These are phyloP conservation scores for Hippocampus mohnikei DNA, from an alignment of 2,113 vertebrate genomes.

Conservation along the genomic window DNA sequence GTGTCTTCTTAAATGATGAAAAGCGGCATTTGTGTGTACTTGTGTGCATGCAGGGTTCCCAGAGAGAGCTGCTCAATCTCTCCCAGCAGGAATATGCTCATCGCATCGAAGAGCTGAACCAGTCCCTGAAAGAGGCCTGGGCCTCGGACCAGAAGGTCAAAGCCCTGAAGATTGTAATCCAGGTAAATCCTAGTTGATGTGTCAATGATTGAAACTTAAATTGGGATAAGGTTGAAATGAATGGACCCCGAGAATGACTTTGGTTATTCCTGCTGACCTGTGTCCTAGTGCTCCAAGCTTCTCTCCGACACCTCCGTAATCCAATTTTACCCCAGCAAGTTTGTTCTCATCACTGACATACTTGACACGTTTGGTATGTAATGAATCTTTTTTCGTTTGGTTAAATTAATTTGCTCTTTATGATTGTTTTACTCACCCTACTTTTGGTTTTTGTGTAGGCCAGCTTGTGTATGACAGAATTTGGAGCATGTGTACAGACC, in stretches of 20 bases:
- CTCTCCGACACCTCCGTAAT: slow-evolving; percentile 95
- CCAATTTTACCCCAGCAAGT: slow-evolving; percentile 99
- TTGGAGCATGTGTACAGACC: slow-evolving; percentile 87
- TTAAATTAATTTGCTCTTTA: background rate
- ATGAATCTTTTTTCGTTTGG: background rate
- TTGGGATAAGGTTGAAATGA: too few species aligned
- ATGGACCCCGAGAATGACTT: background rate
- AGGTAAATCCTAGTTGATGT: slow-evolving; percentile 66
- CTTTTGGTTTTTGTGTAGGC: slow-evolving; percentile 63
- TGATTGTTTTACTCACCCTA: slow-evolving; percentile 2
- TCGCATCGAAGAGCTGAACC: slow-evolving; percentile 94
- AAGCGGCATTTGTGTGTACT: background rate
- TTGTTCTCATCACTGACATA: slow-evolving; percentile 96
- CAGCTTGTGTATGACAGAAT: slow-evolving; percentile 93
- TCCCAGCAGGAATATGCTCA: slow-evolving; percentile 96
- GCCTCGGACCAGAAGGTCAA: slow-evolving; percentile 97
- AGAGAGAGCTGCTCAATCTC: slow-evolving; percentile 91
- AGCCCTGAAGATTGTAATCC: slow-evolving; percentile 97
- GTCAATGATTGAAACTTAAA: background rate
- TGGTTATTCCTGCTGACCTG: background rate
- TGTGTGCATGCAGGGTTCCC: slow-evolving; percentile 81
- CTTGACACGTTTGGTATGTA: slow-evolving; percentile 94
- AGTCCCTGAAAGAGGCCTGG: slow-evolving; percentile 96
- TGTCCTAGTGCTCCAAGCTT: slow-evolving; percentile 90
- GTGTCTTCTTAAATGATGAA: background rate